Evolutionary conservation across 2,888 invertebrate species (phyloP), one percentile per base, ranked within the genome.

Genomic region (Caenorhabditis uteleia): DNA sequence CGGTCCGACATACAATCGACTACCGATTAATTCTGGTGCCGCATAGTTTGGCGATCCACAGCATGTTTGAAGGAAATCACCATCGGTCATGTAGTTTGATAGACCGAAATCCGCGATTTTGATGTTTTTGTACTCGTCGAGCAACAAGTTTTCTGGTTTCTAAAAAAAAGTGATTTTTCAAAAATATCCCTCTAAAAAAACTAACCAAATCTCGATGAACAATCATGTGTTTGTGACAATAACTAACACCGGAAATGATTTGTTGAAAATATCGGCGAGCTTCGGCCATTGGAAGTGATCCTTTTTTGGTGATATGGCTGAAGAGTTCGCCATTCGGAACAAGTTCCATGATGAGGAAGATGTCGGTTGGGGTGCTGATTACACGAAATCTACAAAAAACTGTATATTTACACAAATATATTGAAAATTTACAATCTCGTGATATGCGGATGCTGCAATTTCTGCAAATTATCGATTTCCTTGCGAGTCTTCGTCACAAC

Each of bases 261-360:
- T 99, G 98, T 85, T 99, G 98, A 84, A 98, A 98, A 86, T 98
- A 98, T 74, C 95, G 88, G 18, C 97, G 87, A 0, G 97, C 95
- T 84, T 98, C 97, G 77, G 91, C 89, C 84, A 97, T 95, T 85
- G 95, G 95, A 54, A 98, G 87, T 87, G 25, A 16, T 14, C 57
- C 64, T 21, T 53, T 64, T 14, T 23, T 43, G 1, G 65, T 66
- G 76, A 98, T 99, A 84, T 98, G 97, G 85, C 98, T 97, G 86
- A 99, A 98, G 1, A 99, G 87, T 85, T 99, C 98, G 27, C 98
- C 98, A 4, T 98, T 98, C 53, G 94, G 92, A 0, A 98, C 98
- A 88, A 95, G 97, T 86, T 98, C 98, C 97, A 98, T 95, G 68
- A 99, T 94, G 95, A 99, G 97, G 85, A 98, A 98, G 82, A 98